Evolutionary conservation across 2,888 invertebrate genomes (phyloP), one percentile per base, ranked within the genome.

Genomic region (Epinotia brunnichana): DNA sequence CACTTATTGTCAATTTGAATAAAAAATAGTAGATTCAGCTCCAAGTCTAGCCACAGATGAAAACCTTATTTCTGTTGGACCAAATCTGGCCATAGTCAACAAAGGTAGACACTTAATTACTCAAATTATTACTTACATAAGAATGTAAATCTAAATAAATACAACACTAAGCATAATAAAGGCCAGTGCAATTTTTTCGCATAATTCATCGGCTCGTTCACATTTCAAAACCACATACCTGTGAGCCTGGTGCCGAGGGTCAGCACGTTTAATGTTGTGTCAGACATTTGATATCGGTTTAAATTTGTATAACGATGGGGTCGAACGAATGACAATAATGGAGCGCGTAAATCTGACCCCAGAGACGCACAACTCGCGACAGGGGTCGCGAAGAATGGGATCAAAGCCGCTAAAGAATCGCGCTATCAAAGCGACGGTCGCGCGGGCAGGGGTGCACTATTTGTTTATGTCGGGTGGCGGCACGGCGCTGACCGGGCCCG

Each of bases 281-380:
- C 61, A 62, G 73, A 73, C 76, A 76, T 75, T 75, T 76, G 76
- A 69, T 69, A 69, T 76, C 73, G 77, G 78, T 70, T 74, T 70
- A 78, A 79, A 80, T 79, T 81, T 77, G 82, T 80, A 75, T 76
- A 77, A 76, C 76, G 77, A 76, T 73, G 78, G 79, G 76, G 78
- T 77, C 76, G 71, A 67, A 73, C 74, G 78, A 79, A 77, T 77
- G 78, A 79, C 81, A 78, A 80, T 80, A 81, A 81, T 75, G 78
- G 77, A 77, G 76, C 73, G 76, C 78, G 76, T 54, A 66, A 77
- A 80, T 72, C 70, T 75, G 75, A 74, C 75, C 76, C 76, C 74
- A 53, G 75, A 75, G 74, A 76, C 72, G 4, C 41, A 44, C 51
- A 66, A 66, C 66, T 66, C 77, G 75, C 66, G 75, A 70, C 71